Base-by-base conservation (phyloP, 2,113 vertebrate genomes). In the Lasiurus cinereus region DNA sequence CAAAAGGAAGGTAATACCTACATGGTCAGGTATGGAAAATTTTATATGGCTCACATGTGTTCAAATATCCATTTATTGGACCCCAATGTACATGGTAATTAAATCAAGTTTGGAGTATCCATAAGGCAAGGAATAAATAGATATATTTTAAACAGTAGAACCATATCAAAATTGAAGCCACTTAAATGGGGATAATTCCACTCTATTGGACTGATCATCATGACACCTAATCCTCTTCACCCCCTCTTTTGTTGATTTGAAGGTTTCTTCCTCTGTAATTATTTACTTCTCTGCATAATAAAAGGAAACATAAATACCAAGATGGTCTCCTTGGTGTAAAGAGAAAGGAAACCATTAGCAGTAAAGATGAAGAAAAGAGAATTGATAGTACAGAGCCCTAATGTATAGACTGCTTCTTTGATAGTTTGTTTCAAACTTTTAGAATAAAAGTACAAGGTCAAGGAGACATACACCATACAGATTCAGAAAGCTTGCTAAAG, bases 401-500 rank as follows among this genome's bases (percentile, higher is more conserved):
- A 48, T 70, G 22, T 76, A 92, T 14, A 93, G 33, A 66, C 7
- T 66, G 64, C 27, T 82, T 82, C 48, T 66, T 78, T 90, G 19
- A 9, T 67, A 86, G 46, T 69, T 96, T 29, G 24, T 86, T 91
- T 96, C 27, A 83, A 93, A 90, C 33, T 67, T 94, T 78, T 59
- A 94, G 43, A 95, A 96, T 52, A 83, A 91, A 95, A 88, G 50
- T 50, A 33, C 21, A 82, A 69, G 36, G 18, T 70, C 14, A 62
- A 84, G n/a, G 54, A 33, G 13, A 6, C 24, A 36, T 70, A 91
- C 22, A 5, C 12, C 56, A 87, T 74, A 77, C 31, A 86, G 64
- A 94, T 54, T 89, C 70, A 93, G 91, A 80, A 95, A 95, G 90
- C 54, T 73, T 94, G 66, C 90, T 82, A 56, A 96, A 82, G 15